phyloP scores from a whole-genome alignment of 2,113 vertebrate genomes.

The Sorex araneus region DNA sequence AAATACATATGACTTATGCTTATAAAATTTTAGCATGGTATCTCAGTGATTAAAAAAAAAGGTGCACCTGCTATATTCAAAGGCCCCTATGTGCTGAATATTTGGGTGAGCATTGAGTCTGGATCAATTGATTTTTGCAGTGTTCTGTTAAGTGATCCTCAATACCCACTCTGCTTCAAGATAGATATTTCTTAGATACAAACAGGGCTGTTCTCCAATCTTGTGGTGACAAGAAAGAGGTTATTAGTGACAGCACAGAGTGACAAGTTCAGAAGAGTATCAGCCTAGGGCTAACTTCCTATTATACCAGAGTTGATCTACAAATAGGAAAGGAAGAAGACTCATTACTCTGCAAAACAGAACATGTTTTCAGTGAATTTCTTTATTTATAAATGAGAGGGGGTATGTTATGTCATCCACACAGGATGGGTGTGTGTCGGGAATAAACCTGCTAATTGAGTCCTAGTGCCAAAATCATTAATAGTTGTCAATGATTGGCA shows the following conservation, averaged over 20 bases:
- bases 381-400: constrained; percentile 43
- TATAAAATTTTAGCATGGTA: not conserved
- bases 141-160: constrained; percentile 75
- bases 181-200: constrained; percentile 81
- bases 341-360: constrained; percentile 64
- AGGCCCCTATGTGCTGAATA: constrained; percentile 23
- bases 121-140: constrained; percentile 78
- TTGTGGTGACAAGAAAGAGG: constrained; percentile 78
- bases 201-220: constrained; percentile 79
- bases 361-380: constrained; percentile 31
- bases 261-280: constrained; percentile 80
- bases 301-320: constrained; percentile 64
- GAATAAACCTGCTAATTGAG: constrained; percentile 38
- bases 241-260: constrained; percentile 73
- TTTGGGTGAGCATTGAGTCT: constrained; percentile 63
- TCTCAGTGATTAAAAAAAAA: not conserved
- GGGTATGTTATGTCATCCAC: not conserved
- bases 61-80: constrained; percentile 59
- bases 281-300: constrained; percentile 72
- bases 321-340: constrained; percentile 76
- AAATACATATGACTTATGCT: constrained; percentile 5
- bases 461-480: not conserved
- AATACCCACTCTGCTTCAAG: constrained; percentile 76
- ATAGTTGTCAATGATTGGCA: not conserved
- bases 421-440: not conserved